Evolutionary conservation across 92 coral and sea anemone species (phyloP).

Genomic region (Blastomussa wellsi): DNA sequence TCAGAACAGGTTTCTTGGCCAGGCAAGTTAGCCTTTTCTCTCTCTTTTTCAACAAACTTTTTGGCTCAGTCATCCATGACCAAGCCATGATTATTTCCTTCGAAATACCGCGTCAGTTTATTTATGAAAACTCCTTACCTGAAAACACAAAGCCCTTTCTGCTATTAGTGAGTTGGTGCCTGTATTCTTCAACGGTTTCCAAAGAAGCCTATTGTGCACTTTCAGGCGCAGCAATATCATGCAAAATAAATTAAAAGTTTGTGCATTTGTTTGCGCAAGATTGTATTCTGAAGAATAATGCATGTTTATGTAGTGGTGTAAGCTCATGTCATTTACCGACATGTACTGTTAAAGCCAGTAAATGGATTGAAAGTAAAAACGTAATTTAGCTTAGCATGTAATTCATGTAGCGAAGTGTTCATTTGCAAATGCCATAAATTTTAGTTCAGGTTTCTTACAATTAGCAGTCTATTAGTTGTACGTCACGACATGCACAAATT

Average conservation of each 20-base stretch:
- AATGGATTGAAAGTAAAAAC: background rate
- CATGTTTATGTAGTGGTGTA: background rate
- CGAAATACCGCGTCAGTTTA: background rate
- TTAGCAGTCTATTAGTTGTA: background rate
- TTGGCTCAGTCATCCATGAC: background rate
- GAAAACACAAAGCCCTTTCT: background rate
- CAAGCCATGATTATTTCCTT: background rate
- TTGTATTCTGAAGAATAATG: background rate
- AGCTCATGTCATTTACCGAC: background rate
- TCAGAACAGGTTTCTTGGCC: background rate
- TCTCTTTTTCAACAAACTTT: background rate
- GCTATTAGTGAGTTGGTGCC: background rate
- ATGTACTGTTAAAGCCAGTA: background rate
- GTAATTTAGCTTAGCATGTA: background rate
- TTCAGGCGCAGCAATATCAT: background rate
- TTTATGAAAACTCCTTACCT: background rate
- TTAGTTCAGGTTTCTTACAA: background rate
- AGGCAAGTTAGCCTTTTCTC: no score
- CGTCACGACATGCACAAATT: background rate
- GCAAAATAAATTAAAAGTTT: background rate
- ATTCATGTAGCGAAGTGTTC: background rate
- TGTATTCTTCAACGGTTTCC: background rate
- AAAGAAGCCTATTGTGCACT: background rate
- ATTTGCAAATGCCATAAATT: background rate
- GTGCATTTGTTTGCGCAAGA: background rate